Evolutionary conservation across 2,888 invertebrate genomes (phyloP), one percentile per base, ranked within the genome.

Genomic region (Sarcophaga rosellei): DNA sequence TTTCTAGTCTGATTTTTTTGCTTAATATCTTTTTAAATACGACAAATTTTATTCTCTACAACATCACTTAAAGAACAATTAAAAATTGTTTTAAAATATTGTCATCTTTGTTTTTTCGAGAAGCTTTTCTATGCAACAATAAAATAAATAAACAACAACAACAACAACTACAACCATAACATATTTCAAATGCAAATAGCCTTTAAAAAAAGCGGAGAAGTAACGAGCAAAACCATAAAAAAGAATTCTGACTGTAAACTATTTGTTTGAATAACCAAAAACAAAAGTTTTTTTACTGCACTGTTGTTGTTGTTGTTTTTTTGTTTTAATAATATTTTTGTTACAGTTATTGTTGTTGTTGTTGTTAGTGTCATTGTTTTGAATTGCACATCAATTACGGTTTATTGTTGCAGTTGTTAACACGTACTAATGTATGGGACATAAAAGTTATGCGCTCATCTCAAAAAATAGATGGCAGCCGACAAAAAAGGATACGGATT

Each of bases 361-460:
- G 12, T 53, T 53, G 3, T 53, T 15, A 74, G 63, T 86, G 84
- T 78, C 80, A 81, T 82, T 87, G 87, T 83, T 85, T 82, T 88
- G 88, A 85, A 88, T 82, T 88, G 88, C 87, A 86, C 88, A 89
- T 89, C 88, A 89, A 89, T 88, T 89, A 88, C 88, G 85, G 86
- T 88, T 88, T 89, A 89, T 88, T 88, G 89, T 88, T 89, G 88
- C 88, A 88, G 88, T 88, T 88, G 88, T 88, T 88, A 89, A 89
- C 89, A 89, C 88, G 87, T 88, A 88, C 88, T 86, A 85, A 87
- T 88, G 77, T 75, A 84, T 78, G 84, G 77, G 84, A 74, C 81
- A 85, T 73, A 75, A 81, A 83, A 66, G 81, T 79, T 75, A 63
- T 65, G 83, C 15, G 66, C 57, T 66, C 65, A 76, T 80, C 79